Conservation (phyloP, 2,888 invertebrate genomes). For the Conops quadrifasciatus region DNA sequence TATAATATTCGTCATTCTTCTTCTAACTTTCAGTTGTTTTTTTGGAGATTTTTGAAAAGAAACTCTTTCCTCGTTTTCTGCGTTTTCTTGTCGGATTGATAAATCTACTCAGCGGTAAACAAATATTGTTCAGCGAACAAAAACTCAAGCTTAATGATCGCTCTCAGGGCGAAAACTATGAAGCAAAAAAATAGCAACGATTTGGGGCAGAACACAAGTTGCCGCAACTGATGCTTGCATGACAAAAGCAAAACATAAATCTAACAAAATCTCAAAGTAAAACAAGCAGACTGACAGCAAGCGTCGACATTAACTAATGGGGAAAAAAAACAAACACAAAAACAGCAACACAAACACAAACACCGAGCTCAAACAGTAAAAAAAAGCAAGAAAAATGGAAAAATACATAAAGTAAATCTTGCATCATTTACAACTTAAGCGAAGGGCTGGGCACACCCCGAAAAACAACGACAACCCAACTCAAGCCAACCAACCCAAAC, state of each 20-base stretch:
- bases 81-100: background rate
- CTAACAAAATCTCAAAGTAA: slow-evolving; percentile 42
- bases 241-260: slow-evolving; percentile 40
- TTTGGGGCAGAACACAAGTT: background rate
- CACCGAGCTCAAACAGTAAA: slow-evolving; percentile 24
- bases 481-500: too few species aligned
- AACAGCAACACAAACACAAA: too few species aligned
- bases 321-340: slow-evolving; percentile 17
- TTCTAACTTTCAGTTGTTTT: too few species aligned
- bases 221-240: slow-evolving; percentile 30
- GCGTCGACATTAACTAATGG: slow-evolving; percentile 46
- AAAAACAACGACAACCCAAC: background rate
- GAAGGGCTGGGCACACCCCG: background rate
- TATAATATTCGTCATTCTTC: too few species aligned
- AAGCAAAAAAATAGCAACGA: slow-evolving; percentile 6
- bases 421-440: slow-evolving; percentile 34
- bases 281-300: slow-evolving; percentile 45
- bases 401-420: slow-evolving; percentile 28
- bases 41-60: background rate
- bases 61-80: background rate
- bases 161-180: background rate
- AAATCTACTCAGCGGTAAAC: slow-evolving; percentile 6
- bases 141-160: background rate
- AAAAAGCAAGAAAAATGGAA: slow-evolving; percentile 25
- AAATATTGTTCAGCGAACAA: background rate